Percentiles rank a stretch among this genome's conserved stretches.
These are phyloP conservation scores for Austrofundulus limnaeus DNA, from an alignment of 2,113 vertebrate genomes.

Conservation along the genomic window DNA sequence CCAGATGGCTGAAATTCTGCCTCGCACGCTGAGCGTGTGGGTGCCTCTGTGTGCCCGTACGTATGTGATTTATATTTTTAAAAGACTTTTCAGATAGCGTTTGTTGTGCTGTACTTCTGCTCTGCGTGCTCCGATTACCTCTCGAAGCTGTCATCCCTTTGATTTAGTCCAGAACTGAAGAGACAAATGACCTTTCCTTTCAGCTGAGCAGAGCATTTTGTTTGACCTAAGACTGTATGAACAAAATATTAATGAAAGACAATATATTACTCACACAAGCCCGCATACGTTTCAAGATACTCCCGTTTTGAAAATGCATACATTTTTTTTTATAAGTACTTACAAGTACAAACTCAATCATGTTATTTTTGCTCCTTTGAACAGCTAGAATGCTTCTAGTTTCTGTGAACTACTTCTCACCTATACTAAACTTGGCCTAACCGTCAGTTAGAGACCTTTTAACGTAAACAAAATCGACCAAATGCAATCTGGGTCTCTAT, in stretches of 20 bases:
- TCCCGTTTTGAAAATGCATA: too few relatives aligned
- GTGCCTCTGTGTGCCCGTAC: conserved; percentile 8
- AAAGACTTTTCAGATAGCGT: conserved; percentile 47
- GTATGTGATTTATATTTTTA: conserved; percentile 5
- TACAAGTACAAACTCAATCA: not conserved
- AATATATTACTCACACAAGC: not conserved
- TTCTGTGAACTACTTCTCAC: conserved; percentile 48
- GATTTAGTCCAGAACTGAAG: conserved; percentile 42
- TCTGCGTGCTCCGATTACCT: conserved; percentile 40
- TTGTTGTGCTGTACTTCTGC: conserved; percentile 29
- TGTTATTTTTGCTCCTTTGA: conserved; percentile 11
- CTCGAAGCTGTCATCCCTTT: conserved; percentile 29
- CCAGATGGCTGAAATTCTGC: not conserved
- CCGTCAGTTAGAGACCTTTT: conserved; percentile 59
- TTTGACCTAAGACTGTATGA: conserved; percentile 22
- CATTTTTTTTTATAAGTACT: too few relatives aligned
- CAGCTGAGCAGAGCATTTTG: conserved; percentile 5
- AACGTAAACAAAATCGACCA: conserved; percentile 50
- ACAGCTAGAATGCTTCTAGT: conserved; percentile 19
- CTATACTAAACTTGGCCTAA: conserved; percentile 59
- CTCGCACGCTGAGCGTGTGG: conserved; percentile 3
- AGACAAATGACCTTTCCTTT: conserved; percentile 39
- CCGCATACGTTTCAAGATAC: conserved; percentile 3
- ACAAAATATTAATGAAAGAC: conserved; percentile 4
- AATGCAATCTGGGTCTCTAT: conserved; percentile 54